Evolutionary conservation across 2,888 invertebrate genomes (phyloP).

Genomic region (Cerceris rybyensis): DNA sequence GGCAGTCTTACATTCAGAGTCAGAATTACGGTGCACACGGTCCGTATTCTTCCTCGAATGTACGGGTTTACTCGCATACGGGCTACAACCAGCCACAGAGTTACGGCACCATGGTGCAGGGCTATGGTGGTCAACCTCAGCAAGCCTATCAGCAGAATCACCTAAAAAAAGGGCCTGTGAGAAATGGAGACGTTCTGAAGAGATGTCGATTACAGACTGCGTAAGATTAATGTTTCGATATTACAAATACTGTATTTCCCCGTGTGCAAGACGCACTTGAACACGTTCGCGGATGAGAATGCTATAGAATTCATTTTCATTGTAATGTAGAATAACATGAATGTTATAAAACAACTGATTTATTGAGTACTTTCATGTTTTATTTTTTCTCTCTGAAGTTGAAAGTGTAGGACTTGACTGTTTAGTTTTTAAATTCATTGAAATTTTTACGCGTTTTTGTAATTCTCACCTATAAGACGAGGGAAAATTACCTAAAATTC

Average conservation of each 20-base stretch:
- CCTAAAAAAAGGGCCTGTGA: conserved; percentile 86
- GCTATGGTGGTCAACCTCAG: conserved; percentile 78
- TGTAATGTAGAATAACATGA: too few species aligned
- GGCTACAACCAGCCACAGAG: conserved; percentile 77
- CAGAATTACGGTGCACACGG: conserved; percentile 77
- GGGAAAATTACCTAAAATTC: too few species aligned
- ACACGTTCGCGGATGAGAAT: too few species aligned
- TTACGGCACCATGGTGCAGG: conserved; percentile 79
- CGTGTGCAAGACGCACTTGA: neutral
- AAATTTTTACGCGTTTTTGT: too few species aligned
- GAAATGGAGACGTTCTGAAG: conserved; percentile 86
- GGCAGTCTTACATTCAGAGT: conserved; percentile 79
- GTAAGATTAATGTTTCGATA: conserved; percentile 82
- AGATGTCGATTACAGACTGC: conserved; percentile 87
- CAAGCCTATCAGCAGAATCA: conserved; percentile 82
- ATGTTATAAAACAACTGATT: too few species aligned
- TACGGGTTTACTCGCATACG: conserved; percentile 75
- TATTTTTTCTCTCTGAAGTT: too few species aligned
- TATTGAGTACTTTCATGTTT: too few species aligned
- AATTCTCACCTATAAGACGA: too few species aligned
- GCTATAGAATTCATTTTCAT: too few species aligned
- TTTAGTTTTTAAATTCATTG: too few species aligned
- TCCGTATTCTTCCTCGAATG: conserved; percentile 70
- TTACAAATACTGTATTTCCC: neutral
- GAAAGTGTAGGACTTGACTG: too few species aligned